A percentile compares a stretch with the other conserved stretches of the same genome.
phyloP scores from a whole-genome alignment of 2,113 vertebrate species.

The Sturnus vulgaris region DNA sequence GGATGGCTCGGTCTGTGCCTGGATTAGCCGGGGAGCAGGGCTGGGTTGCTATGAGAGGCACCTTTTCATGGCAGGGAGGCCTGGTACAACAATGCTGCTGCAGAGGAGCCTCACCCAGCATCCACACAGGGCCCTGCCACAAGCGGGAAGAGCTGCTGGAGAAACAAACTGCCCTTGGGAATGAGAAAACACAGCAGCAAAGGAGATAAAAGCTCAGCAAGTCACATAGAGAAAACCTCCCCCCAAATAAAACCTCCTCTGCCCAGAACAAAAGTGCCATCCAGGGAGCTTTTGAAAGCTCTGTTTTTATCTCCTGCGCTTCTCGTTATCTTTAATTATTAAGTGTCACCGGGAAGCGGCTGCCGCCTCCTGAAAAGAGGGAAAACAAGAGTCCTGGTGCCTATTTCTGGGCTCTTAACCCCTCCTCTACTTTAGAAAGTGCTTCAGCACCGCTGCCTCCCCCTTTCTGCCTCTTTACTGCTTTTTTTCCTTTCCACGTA shows the following conservation, averaged over 20 bases:
- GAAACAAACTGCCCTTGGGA: neutral
- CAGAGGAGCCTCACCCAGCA: neutral
- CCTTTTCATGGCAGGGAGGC: neutral
- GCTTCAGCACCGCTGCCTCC: neutral
- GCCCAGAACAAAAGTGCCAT: neutral
- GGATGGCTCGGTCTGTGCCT: neutral
- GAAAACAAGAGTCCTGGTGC: neutral
- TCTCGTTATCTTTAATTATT: slow-evolving; percentile 16
- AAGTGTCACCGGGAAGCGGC: neutral
- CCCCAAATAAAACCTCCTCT: neutral
- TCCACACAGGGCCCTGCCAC: neutral
- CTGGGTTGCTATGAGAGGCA: slow-evolving; percentile 4
- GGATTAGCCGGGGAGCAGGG: neutral
- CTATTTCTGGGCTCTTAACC: slow-evolving; percentile 30
- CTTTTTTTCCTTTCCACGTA: slow-evolving; percentile 19
- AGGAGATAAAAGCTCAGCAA: neutral
- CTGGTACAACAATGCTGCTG: neutral
- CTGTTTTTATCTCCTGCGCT: neutral
- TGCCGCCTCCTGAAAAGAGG: neutral
- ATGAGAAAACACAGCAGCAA: neutral
- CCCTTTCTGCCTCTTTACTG: neutral
- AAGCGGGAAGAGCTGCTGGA: neutral
- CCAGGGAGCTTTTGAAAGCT: neutral
- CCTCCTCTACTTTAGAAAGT: neutral
- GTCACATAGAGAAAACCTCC: neutral